Conservation (phyloP, 2,113 vertebrate genomes). For the Eolophus roseicapilla region DNA sequence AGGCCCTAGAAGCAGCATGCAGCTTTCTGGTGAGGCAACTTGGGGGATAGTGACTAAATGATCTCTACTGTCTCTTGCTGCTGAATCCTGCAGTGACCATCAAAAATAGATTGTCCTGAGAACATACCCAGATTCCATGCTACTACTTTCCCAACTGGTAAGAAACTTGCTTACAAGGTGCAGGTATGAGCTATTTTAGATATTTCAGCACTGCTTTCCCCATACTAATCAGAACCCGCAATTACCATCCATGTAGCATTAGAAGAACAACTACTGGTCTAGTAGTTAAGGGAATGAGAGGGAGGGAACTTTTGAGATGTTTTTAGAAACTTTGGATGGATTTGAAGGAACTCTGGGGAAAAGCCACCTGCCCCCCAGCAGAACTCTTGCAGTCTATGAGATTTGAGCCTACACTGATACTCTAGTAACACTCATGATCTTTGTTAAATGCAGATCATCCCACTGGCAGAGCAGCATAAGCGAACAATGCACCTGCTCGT, state of each 20-base stretch:
- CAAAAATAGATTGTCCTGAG: background rate
- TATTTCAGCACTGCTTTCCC: background rate
- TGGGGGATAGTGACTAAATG: background rate
- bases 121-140: background rate
- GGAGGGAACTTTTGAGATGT: background rate
- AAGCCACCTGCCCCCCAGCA: background rate
- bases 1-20: background rate
- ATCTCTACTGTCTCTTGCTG: background rate
- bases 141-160: background rate
- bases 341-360: background rate
- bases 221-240: background rate
- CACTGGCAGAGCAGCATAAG: background rate
- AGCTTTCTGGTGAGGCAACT: background rate
- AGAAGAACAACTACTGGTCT: background rate
- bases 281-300: background rate
- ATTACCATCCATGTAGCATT: background rate
- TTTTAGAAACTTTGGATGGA: background rate
- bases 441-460: background rate
- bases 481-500: background rate
- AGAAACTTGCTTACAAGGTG: background rate
- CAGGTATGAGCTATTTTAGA: background rate
- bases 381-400: background rate
- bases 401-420: background rate
- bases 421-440: background rate
- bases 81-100: background rate